phyloP scores from a whole-genome alignment of 2,797 vertebrate genomes.

The Trachops cirrhosus region DNA sequence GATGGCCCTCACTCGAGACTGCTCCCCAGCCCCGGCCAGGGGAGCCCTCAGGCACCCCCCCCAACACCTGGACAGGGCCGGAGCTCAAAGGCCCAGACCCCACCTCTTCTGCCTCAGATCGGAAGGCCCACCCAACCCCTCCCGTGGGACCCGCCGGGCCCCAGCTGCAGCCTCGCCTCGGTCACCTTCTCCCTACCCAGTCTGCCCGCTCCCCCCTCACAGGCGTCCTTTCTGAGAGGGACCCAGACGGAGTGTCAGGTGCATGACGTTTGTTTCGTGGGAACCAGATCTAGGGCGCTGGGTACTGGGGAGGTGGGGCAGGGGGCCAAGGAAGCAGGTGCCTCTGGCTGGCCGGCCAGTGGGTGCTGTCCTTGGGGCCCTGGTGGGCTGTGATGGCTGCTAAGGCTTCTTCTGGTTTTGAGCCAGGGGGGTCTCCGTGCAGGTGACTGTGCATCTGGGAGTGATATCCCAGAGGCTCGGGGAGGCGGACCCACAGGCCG shows the following conservation, averaged over 20 bases:
- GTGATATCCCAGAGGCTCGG: neutral
- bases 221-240: neutral
- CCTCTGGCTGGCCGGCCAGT: neutral
- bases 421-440: neutral
- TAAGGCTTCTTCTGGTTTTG: neutral
- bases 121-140: no score
- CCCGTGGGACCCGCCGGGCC: accelerated
- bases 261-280: neutral
- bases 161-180: accelerated
- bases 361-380: no score
- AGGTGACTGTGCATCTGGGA: neutral
- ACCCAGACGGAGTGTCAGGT: neutral
- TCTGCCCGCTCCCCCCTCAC: neutral
- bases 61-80: accelerated
- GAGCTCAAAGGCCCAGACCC: neutral
- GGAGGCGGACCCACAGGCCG: neutral
- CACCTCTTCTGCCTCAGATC: neutral
- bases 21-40: neutral
- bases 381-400: neutral
- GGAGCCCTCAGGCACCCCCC: neutral
- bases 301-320: neutral
- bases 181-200: neutral
- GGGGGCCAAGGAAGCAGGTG: neutral
- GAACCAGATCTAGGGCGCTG: neutral
- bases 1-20: no score